Evolutionary conservation across 2,888 invertebrate species (phyloP), one percentile per base, ranked within the genome.

Genomic region (Drymonia ruficornis): DNA sequence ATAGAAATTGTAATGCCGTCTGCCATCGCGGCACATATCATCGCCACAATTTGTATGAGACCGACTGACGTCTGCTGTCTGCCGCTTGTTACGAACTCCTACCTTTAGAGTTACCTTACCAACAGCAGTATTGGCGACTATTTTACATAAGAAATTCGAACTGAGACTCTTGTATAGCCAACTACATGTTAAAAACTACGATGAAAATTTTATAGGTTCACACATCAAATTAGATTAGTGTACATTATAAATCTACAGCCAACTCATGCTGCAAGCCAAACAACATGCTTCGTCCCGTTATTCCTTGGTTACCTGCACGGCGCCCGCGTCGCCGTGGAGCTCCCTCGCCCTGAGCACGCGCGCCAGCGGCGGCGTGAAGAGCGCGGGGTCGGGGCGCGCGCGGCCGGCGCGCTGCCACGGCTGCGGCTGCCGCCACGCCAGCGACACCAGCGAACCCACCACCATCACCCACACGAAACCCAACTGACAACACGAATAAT

Each of bases 301-400:
- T 36, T 61, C 43, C 42, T 61, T 66, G 40, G 52, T 61, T 73
- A 89, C 90, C 87, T 88, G 84, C 3, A 78, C 65, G 13, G 57
- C 74, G 19, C 75, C 54, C 55, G 83, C 85, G 4, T 78, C 74
- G 3, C 67, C 70, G 16, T 72, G 66, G 16, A 15, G 29, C 1
- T 28, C 1, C 6, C 59, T 76, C 0, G 65, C 65, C 42, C 80
- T 63, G 2, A 91, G 67, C 34, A 72, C 61, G 1, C 56, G 73
- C 0, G 91, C 91, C 16, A 91, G 72, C 1, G 86, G 87, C 0
- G 91, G 91, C 0, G 89, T 90, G 69, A 91, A 91, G 31, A 91
- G 80, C 12, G 83, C 84, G 0, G 91, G 91, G 72, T 91, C 84
- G 5, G 91, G 91, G 34, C 81, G 78, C 0, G 67, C 16, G 0